Base-by-base conservation (phyloP, 2,113 vertebrate genomes). In the Gadus macrocephalus region DNA sequence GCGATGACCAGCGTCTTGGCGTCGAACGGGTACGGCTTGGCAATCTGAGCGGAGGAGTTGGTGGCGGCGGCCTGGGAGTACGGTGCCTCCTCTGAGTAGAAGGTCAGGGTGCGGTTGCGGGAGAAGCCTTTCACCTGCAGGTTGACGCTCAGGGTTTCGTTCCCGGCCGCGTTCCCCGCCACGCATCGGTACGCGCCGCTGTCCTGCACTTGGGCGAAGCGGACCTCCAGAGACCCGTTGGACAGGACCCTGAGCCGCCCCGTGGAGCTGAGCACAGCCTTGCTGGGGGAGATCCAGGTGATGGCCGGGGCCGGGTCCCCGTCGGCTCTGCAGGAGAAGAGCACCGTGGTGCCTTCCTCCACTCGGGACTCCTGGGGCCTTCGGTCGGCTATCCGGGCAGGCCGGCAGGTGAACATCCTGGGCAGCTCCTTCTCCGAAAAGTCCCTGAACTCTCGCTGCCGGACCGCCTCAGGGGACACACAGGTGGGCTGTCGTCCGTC, bases 221-320 rank as follows among this genome's bases (percentile, higher is more conserved):
- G 92, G 17, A 97, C 93, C 82, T 95, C 93, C 61, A 97, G 86
- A 1, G 92, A 93, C 1, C 94, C 94, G 2, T 95, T 92, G 1
- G 78, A 68, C 11, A 93, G 87, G 70, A 93, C 92, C 58, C 92
- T 86, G 19, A 95, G 78, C 67, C 95, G 83, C 38, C 93, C 93
- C 0, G 81, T 73, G 31, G 86, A 73, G 12, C 86, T 86, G 53
- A 94, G 68, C 27, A 83, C 70, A 20, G 85, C 73, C 49, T 88
- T 92, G 8, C 88, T 90, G 5, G 94, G 91, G 12, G 93, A 89
- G 73, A 91, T 83, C 95, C 95, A 97, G 16, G 89, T 91, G 31
- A 94, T 80, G 0, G 80, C 84, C 1, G 95, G 95, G 0, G 78
- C 70, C 0, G 95, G 95, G 70, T 95, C 93, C 4, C 95, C 95